Base-by-base conservation (phyloP, 1,140 invertebrate species). In the Ceratosolen solmsi region DNA sequence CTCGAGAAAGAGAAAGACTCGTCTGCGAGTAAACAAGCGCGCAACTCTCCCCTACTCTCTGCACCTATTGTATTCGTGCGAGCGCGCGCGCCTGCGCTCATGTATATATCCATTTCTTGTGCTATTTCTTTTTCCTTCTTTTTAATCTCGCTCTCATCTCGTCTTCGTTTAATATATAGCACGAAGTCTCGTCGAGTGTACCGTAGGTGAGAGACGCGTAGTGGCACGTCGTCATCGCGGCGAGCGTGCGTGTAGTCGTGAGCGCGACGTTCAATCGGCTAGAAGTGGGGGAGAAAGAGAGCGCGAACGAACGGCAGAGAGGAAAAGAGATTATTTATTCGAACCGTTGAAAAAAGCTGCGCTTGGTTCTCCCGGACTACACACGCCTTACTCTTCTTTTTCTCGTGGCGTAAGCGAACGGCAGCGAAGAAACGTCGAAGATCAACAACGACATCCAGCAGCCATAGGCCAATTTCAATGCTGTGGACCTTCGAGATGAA, bases 131-230 rank as follows among this genome's bases (percentile, higher is more conserved):
- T 74, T 33, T 74, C 27, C 30, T 4, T 11, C 20, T 41, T 38
- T 15, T 63, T 63, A 63, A 33, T 33, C 30, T 30, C 15, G 13
- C 5, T 33, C 13, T 15, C n/a, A 5, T 30, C 30, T 33, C n/a
- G 41, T 72, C 70, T 72, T 51, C 25, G 9, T 46, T 49, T n/a
- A 60, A 46, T 60, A 63, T 60, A 63, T 74, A 38, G 70, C 68
- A 70, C 60, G 75, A 86, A 89, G 86, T 87, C 83, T 75, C 73
- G 86, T 63, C 54, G 86, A 89, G 85, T 77, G 30, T 80, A 88
- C 83, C 74, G 84, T 88, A 86, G 84, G 74, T 82, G 74, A 81
- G 78, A 36, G 82, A 68, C 46, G 46, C 76, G 60, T 41, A 65
- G 58, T 27, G 65, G 38, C 56, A 25, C 4, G 30, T 60, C 56